A percentile compares a stretch with the other conserved stretches of the same genome.
phyloP scores from a whole-genome alignment of 1,140 invertebrate species.

The Brachionus plicatilis region DNA sequence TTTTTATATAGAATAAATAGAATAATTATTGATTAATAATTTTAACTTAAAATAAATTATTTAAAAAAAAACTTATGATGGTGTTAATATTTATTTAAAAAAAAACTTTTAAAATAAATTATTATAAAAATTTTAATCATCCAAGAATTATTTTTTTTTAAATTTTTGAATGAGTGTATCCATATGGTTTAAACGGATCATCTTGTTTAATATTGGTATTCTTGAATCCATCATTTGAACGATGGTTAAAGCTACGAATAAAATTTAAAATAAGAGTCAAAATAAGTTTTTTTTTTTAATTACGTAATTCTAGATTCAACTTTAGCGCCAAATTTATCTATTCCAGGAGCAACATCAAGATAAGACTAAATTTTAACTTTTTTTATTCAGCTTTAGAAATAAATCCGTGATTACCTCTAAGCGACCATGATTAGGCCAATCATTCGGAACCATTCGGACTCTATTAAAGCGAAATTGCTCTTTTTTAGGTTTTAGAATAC shows the following conservation, averaged over 20 bases:
- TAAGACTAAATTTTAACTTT: not conserved
- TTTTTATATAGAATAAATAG: no score
- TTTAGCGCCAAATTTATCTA: constrained; percentile 29
- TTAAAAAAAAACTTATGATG: not conserved
- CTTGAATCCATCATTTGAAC: not conserved
- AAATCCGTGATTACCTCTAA: not conserved
- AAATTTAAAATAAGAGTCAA: not conserved
- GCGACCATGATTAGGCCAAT: constrained; percentile 10
- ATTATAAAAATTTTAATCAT: not conserved
- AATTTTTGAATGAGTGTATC: not conserved
- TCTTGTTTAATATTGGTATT: not conserved
- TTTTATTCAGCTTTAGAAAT: not conserved
- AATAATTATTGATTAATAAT: no score
- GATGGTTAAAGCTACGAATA: constrained; percentile 7
- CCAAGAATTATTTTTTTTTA: not conserved
- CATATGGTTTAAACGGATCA: constrained; percentile 8
- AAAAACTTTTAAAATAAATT: not conserved
- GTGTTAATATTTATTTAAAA: no score
- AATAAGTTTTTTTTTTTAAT: not conserved
- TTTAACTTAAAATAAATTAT: not conserved
- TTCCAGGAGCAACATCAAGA: not conserved
- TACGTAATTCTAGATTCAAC: not conserved
- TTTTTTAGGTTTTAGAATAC: not conserved
- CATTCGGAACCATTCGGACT: not conserved
- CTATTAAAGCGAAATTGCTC: constrained; percentile 15